A percentile compares a stretch with the other conserved stretches of the same genome.
Evolutionary conservation across 2,113 vertebrate genomes (phyloP).

Genomic region (Phalacrocorax aristotelis): DNA sequence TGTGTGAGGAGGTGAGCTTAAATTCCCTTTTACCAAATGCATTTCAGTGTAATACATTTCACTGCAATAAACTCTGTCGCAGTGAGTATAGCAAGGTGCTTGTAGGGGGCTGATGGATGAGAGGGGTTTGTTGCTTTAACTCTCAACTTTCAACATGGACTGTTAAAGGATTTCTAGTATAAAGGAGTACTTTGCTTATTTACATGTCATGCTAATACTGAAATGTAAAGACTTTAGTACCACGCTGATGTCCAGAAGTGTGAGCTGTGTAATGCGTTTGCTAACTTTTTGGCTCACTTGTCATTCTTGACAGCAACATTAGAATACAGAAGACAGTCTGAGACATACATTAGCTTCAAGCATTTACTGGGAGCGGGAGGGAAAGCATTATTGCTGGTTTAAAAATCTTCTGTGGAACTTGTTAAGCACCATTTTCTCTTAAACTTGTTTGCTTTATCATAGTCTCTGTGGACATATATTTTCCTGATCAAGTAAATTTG

Average conservation of each 20-base stretch:
- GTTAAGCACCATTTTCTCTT: background rate
- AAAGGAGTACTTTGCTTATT: background rate
- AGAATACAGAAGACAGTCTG: background rate
- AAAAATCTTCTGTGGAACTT: background rate
- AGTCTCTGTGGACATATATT: background rate
- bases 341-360: background rate
- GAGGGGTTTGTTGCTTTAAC: background rate
- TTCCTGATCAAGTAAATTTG: background rate
- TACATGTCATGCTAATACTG: background rate
- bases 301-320: background rate
- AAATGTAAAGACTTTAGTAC: background rate
- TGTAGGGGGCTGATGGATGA: background rate
- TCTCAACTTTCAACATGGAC: background rate
- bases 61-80: background rate
- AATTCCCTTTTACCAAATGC: background rate
- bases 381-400: background rate
- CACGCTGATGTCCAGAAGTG: rapidly evolving
- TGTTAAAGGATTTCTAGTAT: background rate
- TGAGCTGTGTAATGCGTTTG: background rate
- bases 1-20: background rate
- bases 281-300: background rate
- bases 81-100: background rate
- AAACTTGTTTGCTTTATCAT: background rate
- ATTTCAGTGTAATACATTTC: background rate
- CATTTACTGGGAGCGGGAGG: background rate